Percentiles rank a stretch among this genome's conserved stretches.
These are phyloP conservation scores for Vicugna pacos DNA, from an alignment of 2,113 vertebrate species.

Conservation along the genomic window DNA sequence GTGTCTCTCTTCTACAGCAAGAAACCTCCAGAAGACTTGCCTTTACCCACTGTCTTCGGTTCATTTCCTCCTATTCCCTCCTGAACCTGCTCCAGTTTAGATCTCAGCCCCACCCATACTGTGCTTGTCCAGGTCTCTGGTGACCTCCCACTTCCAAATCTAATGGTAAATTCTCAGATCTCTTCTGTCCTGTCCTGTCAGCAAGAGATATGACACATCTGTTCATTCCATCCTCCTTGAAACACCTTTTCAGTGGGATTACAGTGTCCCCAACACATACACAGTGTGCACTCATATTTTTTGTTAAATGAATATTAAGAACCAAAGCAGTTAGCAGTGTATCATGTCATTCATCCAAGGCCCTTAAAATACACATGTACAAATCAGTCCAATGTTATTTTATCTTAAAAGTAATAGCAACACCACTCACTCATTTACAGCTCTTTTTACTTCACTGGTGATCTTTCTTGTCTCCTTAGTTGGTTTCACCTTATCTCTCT, in stretches of 20 bases:
- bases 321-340: neutral
- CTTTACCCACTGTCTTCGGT: neutral
- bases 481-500: neutral
- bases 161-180: neutral
- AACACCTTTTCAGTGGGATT: neutral
- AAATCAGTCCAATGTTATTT: neutral
- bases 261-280: neutral
- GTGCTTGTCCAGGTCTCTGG: neutral
- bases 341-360: neutral
- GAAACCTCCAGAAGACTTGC: neutral
- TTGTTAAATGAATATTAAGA: neutral
- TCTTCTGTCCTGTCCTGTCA: neutral
- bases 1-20: neutral
- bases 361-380: neutral
- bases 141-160: neutral
- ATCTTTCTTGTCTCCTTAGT: neutral
- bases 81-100: neutral
- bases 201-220: neutral
- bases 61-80: neutral
- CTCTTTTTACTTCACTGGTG: neutral
- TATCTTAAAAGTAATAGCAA: conserved; percentile 18
- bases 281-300: too few species aligned
- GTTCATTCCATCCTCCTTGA: neutral
- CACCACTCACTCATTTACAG: neutral
- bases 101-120: neutral